These are phyloP conservation scores for human DNA, from an alignment of 2,113 vertebrate genomes.

Conservation along the genomic window DNA sequence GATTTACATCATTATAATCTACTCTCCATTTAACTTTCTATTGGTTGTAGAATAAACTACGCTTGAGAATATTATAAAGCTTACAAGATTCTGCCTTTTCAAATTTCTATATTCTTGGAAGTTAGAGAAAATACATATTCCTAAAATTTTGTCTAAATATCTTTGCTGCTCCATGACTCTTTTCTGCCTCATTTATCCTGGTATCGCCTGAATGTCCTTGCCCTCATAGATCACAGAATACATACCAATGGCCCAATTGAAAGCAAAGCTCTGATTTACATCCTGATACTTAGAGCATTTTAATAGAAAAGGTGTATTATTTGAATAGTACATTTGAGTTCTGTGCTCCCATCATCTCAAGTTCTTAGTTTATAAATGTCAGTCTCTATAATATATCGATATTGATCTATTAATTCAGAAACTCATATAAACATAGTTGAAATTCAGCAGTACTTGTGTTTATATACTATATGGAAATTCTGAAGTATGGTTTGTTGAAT, in stretches of 20 bases:
- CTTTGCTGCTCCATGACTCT: neutral
- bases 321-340: neutral
- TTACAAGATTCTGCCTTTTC: neutral
- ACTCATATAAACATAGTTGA: neutral
- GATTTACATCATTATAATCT: neutral
- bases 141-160: neutral
- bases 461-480: neutral
- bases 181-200: neutral
- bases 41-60: neutral
- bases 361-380: neutral
- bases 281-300: neutral
- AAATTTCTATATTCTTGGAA: neutral
- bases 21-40: neutral
- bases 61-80: neutral
- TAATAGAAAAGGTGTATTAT: neutral
- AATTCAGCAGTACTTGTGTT: neutral
- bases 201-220: neutral
- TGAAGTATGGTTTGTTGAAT: neutral
- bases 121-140: neutral
- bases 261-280: neutral
- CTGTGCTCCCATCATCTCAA: neutral
- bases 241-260: neutral
- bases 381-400: neutral
- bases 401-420: neutral
- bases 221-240: neutral